A percentile compares a stretch with the other conserved stretches of the same genome.
Evolutionary conservation across 1,140 invertebrate genomes (phyloP).

Genomic region (Aphelenchoides fujianensis): DNA sequence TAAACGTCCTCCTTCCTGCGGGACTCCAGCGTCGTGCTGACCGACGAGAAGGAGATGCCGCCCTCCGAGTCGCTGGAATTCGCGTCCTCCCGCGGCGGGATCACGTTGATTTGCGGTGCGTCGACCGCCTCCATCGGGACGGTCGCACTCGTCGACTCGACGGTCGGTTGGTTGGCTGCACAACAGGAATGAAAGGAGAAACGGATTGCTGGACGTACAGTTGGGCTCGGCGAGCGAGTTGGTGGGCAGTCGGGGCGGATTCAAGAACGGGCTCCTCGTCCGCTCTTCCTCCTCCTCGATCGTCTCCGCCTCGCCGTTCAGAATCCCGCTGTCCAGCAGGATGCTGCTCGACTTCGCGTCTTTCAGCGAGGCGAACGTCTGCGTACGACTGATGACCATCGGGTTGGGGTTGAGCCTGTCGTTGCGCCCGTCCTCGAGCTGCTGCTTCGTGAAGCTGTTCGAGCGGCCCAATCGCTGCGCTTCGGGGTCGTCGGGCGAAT

Average conservation of each 20-base stretch:
- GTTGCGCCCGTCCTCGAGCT: constrained; percentile 22
- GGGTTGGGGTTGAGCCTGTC: constrained; percentile 33
- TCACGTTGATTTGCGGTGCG: constrained; percentile 1
- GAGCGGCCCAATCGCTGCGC: constrained; percentile 10
- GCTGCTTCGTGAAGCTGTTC: background rate
- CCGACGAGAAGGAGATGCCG: no score
- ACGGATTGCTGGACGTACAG: no score
- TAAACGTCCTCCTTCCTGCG: no score
- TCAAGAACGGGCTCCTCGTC: background rate
- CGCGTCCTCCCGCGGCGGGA: background rate
- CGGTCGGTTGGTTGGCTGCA: no score
- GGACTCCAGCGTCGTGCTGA: no score
- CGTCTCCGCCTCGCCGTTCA: background rate
- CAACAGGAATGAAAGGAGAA: no score
- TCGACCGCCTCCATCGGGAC: background rate
- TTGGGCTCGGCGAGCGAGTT: no score
- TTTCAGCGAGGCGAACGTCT: background rate
- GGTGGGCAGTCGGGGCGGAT: background rate
- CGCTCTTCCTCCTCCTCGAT: no score
- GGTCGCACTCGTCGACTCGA: background rate
- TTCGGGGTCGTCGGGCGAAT: background rate
- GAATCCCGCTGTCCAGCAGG: background rate
- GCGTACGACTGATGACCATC: constrained; percentile 21
- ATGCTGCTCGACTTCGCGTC: background rate
- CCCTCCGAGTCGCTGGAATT: background rate